Evolutionary conservation across 1,140 invertebrate genomes (phyloP).

Genomic region (Bombus polaris): DNA sequence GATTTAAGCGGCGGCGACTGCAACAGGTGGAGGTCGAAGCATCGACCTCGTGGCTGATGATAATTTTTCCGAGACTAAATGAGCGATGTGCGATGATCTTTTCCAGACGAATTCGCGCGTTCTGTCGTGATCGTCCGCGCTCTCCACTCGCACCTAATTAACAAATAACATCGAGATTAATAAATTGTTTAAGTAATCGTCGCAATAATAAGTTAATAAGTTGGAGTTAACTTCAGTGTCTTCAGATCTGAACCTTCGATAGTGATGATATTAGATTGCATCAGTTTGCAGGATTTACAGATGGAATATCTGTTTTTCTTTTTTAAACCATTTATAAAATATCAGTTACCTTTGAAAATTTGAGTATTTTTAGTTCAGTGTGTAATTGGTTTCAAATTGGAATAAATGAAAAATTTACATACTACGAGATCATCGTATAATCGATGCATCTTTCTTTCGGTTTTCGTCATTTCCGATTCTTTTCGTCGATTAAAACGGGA

Average conservation of each 20-base stretch:
- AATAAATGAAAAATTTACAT: too few species aligned
- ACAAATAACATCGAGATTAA: not conserved
- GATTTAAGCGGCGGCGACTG: slow-evolving; percentile 45
- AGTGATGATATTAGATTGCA: not conserved
- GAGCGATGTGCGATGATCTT: slow-evolving; percentile 90
- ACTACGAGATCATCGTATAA: too few species aligned
- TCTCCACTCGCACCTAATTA: slow-evolving; percentile 90
- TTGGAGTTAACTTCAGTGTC: not conserved
- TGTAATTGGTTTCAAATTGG: too few species aligned
- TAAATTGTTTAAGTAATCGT: not conserved
- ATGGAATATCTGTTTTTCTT: too few species aligned
- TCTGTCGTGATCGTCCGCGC: slow-evolving; percentile 90
- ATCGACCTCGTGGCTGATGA: slow-evolving; percentile 89
- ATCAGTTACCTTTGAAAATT: not conserved
- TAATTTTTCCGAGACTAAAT: slow-evolving; percentile 91
- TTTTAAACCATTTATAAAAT: too few species aligned
- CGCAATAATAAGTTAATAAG: not conserved
- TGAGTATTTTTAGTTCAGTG: too few species aligned
- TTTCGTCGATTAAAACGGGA: too few species aligned
- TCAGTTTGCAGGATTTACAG: too few species aligned
- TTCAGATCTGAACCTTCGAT: not conserved
- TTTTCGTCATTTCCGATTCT: too few species aligned
- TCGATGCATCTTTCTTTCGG: too few species aligned
- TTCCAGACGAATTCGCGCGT: slow-evolving; percentile 92
- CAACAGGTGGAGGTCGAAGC: slow-evolving; percentile 84